Evolutionary conservation across 2,888 invertebrate genomes (phyloP).

Genomic region (Leptopilina drosophilae): DNA sequence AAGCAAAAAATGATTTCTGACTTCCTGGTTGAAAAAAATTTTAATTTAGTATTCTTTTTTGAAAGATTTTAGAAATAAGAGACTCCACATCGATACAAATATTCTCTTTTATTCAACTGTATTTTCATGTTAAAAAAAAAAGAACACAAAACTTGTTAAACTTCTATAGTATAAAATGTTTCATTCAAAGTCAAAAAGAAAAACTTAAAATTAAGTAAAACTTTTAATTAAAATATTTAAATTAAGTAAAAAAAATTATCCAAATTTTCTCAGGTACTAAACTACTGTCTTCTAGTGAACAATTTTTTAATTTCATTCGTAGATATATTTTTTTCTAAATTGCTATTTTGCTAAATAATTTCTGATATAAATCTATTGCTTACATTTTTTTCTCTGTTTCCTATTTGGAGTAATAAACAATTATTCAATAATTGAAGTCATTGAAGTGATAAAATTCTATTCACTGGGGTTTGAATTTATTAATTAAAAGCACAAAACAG

Average conservation of each 20-base stretch:
- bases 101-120: constrained; percentile 20
- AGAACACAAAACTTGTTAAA: constrained; percentile 11
- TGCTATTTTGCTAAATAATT: no score
- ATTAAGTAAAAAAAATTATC: background rate
- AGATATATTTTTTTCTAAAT: no score
- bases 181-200: background rate
- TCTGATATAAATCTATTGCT: no score
- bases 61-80: background rate
- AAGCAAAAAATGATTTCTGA: background rate
- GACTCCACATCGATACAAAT: background rate
- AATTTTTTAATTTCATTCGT: background rate
- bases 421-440: background rate
- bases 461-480: background rate
- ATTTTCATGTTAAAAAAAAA: constrained; percentile 8
- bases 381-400: no score
- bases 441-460: background rate
- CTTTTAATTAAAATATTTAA: constrained; percentile 57
- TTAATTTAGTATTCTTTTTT: background rate
- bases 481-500: background rate
- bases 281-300: constrained; percentile 37
- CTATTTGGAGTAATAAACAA: background rate
- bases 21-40: background rate
- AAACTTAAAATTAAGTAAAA: constrained; percentile 58
- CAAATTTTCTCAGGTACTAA: constrained; percentile 67
- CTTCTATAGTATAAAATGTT: constrained; percentile 7